Evolutionary conservation across 2,113 vertebrate genomes (phyloP), one percentile per base, ranked within the genome.

Genomic region (Phalacrocorax brasilianus): DNA sequence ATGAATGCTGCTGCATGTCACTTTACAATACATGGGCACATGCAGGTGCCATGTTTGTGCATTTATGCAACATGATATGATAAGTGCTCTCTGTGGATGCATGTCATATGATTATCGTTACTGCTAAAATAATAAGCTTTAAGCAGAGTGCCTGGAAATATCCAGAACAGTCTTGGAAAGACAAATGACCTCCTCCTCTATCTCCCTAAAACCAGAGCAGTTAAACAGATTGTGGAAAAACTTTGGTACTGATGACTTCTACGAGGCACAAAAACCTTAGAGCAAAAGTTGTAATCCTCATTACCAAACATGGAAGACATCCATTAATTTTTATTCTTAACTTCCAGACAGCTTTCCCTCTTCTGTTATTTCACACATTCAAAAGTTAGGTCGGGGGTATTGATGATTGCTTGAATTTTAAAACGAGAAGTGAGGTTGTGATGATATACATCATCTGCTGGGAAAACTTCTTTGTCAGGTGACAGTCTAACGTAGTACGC

Each of bases 121-220:
- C 24, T 91, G 56, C 65, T 93, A 92, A 97, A 94, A 90, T 30
- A 88, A 91, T 58, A 91, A 88, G 91, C 50, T 89, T 66, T 71
- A 91, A 96, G 55, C 26, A 59, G 82, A 88, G 28, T 52, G 50
- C 50, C 76, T 77, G 83, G 79, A 83, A 90, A 93, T 35, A 93
- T 11, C 53, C 47, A 32, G 84, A 95, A 78, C 10, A 78, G 38
- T 68, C 61, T 79, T 66, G 55, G 75, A 93, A 94, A 91, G 83
- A 66, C 67, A 91, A 86, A 94, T 77, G 4, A 76, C 47, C 56
- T 67, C 38, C 44, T 53, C 16, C 21, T 66, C 55, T 32, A 2
- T 44, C 79, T 92, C 77, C 58, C 70, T 75, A 73, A 95, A 96
- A 72, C 40, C 58, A 78, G 42, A 66, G 14, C 42, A 85, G 55